Evolutionary conservation across 2,797 vertebrate genomes (phyloP), one percentile per base, ranked within the genome.

Genomic region (Chaunax sp.): DNA sequence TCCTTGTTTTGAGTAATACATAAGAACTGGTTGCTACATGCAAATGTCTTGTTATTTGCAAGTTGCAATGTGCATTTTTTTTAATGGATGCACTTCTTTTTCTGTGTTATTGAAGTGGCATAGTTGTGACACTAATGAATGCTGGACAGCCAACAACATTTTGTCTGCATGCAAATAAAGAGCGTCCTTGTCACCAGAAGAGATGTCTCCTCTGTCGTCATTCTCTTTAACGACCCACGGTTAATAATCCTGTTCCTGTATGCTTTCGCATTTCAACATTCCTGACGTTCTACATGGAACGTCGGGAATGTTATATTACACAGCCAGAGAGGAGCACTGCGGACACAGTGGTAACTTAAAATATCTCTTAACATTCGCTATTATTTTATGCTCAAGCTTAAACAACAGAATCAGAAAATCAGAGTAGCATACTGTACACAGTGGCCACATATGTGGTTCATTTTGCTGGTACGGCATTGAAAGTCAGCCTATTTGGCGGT

Each of bases 181-280:
- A 51, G 8, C 10, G 40, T 69, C 55, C 43, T 40, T 3, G n/a
- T 70, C 56, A 25, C 4, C 1, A 2, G 52, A 22, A 13, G 10
- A 11, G 40, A 47, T 23, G 23, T 41, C 35, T 51, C 19, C 63
- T 26, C 59, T 56, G 66, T 64, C 68, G 50, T 58, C 25, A 11
- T 57, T 74, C 37, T 64, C 33, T 64, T 53, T 71, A 51, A 57
- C 68, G 72, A 57, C 64, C 75, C 71, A 66, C 46, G 13, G 35
- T 57, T 81, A 60, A 70, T 81, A 72, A 78, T 65, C 68, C 49
- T 62, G 59, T 61, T 75, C 74, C 69, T 79, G 53, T 77, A 53
- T 80, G 62, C 53, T 58, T 86, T 81, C 16, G 38, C 71, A 72
- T 84, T 82, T 72, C 56, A 81, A 47, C 77, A 75, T 82, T 83